Percentiles rank a stretch among this genome's conserved stretches.
Evolutionary conservation across 2,888 invertebrate genomes (phyloP).

Genomic region (Dasypolia templi): DNA sequence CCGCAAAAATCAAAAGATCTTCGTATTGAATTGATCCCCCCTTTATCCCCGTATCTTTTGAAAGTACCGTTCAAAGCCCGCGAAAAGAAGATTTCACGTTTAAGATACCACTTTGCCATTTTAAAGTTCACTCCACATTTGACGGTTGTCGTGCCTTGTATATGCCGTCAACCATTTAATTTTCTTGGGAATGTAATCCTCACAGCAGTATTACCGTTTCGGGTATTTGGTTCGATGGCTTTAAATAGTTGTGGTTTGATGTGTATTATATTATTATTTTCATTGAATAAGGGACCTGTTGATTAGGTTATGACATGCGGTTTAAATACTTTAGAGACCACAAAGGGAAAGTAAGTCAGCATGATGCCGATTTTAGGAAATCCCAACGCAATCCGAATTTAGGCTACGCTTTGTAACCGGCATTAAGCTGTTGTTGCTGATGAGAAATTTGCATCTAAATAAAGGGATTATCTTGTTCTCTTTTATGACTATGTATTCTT

Average conservation of each 20-base stretch:
- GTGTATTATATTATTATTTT: slow-evolving; percentile 23
- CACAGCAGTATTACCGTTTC: slow-evolving; percentile 42
- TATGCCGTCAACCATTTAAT: slow-evolving; percentile 59
- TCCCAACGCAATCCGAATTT: not conserved
- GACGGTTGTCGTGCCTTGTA: slow-evolving; percentile 5
- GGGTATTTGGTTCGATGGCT: slow-evolving; percentile 12
- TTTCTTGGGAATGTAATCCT: slow-evolving; percentile 58
- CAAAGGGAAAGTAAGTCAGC: not conserved
- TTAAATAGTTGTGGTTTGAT: slow-evolving; percentile 43
- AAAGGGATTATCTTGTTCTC: not conserved
- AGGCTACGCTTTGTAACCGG: not conserved
- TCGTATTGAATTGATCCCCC: slow-evolving; percentile 44
- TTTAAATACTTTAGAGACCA: slow-evolving; percentile 11
- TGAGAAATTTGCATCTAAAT: not conserved
- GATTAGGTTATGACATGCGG: slow-evolving; percentile 15
- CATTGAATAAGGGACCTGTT: slow-evolving; percentile 22
- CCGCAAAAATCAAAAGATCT: slow-evolving; percentile 24
- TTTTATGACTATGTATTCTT: not conserved
- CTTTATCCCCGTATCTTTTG: slow-evolving; percentile 42
- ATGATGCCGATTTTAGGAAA: not conserved
- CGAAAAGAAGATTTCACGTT: slow-evolving; percentile 38
- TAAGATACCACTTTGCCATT: slow-evolving; percentile 28
- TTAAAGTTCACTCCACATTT: slow-evolving; percentile 34
- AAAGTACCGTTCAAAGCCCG: slow-evolving; percentile 33
- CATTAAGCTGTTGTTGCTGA: not conserved